phyloP scores from a whole-genome alignment of 2,888 invertebrate species.

The Patella caerulea region DNA sequence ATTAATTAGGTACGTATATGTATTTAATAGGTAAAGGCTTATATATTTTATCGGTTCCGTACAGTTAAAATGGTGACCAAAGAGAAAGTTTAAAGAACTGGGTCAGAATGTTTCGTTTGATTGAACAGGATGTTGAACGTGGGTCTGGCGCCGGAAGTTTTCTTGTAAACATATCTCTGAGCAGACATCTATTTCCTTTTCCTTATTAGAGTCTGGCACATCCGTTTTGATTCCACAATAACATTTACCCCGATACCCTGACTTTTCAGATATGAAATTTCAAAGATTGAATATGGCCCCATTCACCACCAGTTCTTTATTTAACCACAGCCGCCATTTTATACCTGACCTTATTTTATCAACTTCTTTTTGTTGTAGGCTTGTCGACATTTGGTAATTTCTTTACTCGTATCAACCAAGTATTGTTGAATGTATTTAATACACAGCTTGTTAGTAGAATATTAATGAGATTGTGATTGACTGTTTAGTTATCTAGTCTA shows the following conservation, averaged over 20 bases:
- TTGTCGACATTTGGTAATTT: no score
- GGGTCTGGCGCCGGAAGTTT: conserved; percentile 64
- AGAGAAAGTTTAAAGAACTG: neutral
- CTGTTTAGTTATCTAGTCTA: no score
- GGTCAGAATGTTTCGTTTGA: neutral
- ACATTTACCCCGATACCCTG: neutral
- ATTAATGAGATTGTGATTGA: no score
- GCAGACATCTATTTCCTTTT: conserved; percentile 65
- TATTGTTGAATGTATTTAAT: no score
- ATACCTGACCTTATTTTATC: neutral
- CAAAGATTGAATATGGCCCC: neutral
- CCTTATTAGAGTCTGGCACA: neutral
- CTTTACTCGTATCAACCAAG: no score
- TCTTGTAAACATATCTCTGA: conserved; percentile 56
- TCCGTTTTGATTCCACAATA: neutral
- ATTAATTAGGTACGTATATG: no score
- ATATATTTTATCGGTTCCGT: no score
- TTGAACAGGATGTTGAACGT: conserved; percentile 66
- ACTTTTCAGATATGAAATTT: neutral
- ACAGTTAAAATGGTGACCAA: neutral
- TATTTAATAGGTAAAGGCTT: no score
- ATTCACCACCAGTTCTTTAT: neutral
- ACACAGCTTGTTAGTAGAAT: no score
- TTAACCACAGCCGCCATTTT: neutral
- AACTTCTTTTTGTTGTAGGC: no score